A percentile compares a stretch with the other conserved stretches of the same genome.
Evolutionary conservation across 2,113 vertebrate species (phyloP).

Genomic region (Elanus axillaris): DNA sequence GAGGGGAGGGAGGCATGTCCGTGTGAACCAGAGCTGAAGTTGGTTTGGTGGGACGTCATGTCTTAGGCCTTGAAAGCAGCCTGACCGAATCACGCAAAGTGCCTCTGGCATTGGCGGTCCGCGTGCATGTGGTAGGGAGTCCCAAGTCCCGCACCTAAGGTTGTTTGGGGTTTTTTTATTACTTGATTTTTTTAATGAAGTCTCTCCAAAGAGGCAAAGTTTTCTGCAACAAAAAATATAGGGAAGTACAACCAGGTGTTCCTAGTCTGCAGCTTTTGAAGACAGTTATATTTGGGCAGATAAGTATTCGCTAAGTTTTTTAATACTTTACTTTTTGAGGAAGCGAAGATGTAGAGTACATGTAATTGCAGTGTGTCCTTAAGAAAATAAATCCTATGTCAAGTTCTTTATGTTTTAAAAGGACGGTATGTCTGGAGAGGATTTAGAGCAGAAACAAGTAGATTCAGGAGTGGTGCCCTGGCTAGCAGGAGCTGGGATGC

Average conservation of each 20-base stretch:
- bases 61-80: background rate
- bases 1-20: background rate
- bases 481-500: background rate
- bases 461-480: background rate
- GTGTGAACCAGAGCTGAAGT: background rate
- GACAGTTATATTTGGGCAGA: background rate
- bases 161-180: background rate
- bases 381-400: background rate
- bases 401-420: background rate
- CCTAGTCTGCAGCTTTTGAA: background rate
- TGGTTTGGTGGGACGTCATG: background rate
- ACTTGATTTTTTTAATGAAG: background rate
- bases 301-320: background rate
- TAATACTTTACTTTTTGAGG: background rate
- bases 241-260: background rate
- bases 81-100: background rate
- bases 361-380: background rate
- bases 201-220: background rate
- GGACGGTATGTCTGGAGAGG: background rate
- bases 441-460: background rate
- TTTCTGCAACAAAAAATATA: background rate
- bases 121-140: background rate
- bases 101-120: background rate
- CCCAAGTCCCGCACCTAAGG: background rate
- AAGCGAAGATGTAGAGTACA: background rate